Evolutionary conservation across 2,888 invertebrate genomes (phyloP).

Genomic region (Drosophila buzzatii): DNA sequence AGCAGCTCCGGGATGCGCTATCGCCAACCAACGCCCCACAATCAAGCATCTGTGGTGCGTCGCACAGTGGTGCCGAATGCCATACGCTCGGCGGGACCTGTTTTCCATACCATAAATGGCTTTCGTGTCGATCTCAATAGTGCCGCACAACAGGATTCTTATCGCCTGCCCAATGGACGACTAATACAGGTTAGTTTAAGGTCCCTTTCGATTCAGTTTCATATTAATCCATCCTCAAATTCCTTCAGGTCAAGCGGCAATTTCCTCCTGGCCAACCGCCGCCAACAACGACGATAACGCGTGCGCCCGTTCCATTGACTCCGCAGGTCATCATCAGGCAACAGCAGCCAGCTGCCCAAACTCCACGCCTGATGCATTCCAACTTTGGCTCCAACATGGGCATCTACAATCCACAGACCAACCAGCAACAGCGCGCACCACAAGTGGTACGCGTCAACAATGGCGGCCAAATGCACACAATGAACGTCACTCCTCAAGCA

Average conservation of each 20-base stretch:
- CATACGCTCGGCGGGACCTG: conserved; percentile 75
- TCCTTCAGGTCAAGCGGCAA: conserved; percentile 82
- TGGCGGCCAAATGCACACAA: conserved; percentile 38
- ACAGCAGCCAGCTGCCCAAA: conserved; percentile 18
- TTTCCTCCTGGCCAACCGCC: conserved; percentile 45
- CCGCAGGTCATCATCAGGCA: conserved; percentile 60
- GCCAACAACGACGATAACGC: conserved; percentile 27
- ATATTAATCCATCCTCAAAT: neutral
- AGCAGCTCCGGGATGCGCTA: conserved; percentile 79
- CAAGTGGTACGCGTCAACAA: conserved; percentile 73
- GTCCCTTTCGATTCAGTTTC: neutral
- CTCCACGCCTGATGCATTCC: conserved; percentile 35
- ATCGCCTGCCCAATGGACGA: conserved; percentile 85
- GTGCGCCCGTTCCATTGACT: conserved; percentile 26
- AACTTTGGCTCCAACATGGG: conserved; percentile 63
- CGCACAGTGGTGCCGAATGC: conserved; percentile 79
- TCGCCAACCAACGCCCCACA: conserved; percentile 67
- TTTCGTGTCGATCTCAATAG: conserved; percentile 85
- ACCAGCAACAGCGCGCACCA: conserved; percentile 65
- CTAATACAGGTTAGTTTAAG: conserved; percentile 77
- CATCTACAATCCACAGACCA: conserved; percentile 65
- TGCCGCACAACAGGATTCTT: conserved; percentile 85
- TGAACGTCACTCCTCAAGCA: conserved; percentile 31
- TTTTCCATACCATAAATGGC: conserved; percentile 85
- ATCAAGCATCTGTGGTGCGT: conserved; percentile 52